Evolutionary conservation across 2,113 vertebrate species (phyloP), one percentile per base, ranked within the genome.

Genomic region (Pseudopipra pipra): DNA sequence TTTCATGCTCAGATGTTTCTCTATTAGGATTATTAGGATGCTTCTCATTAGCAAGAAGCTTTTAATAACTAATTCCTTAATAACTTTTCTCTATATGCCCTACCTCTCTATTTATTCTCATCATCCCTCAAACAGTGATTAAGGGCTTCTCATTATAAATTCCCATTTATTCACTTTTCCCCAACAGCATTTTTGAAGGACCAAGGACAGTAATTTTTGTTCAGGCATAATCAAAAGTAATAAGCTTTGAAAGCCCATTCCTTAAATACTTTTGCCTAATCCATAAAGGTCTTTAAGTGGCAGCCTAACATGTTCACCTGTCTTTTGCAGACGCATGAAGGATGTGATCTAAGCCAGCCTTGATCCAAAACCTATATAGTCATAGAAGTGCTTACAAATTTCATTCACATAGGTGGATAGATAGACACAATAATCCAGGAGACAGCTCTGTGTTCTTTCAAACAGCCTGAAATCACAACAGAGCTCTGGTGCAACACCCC

Each of bases 1-100:
- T 89, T 93, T 89, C 79, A 92, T 27, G 43, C 39, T 81, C 67
- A 74, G 56, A 63, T 77, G 75, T 95, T 95, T 87, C 93, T 74
- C 51, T 74, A 4, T 73, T 61, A 62, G 1, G 2, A 87, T 82
- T 87, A 66, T 61, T 76, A 89, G 44, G 31, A 71, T 71, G 56
- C 18, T 73, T 80, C 46, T 88, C 67, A 85, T 74, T 91, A 93
- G 19, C 47, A 94, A 94, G 33, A 49, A 72, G 54, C 46, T 63
- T 93, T 84, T 81, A 84, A 88, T 52, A 72, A 71, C 31, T 80
- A 74, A 63, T 71, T 73, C 14, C 66, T 87, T 82, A 72, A 65
- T 37, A 85, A 78, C 14, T 49, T 87, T 80, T 49, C 58, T 33
- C n/a, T 82, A 6, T 66, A 66, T 1, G 51, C 30, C 28, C 23